A percentile compares a stretch with the other conserved stretches of the same genome.
These are phyloP conservation scores for Prosapia bicincta DNA, from an alignment of 2,888 invertebrate genomes.

Conservation along the genomic window DNA sequence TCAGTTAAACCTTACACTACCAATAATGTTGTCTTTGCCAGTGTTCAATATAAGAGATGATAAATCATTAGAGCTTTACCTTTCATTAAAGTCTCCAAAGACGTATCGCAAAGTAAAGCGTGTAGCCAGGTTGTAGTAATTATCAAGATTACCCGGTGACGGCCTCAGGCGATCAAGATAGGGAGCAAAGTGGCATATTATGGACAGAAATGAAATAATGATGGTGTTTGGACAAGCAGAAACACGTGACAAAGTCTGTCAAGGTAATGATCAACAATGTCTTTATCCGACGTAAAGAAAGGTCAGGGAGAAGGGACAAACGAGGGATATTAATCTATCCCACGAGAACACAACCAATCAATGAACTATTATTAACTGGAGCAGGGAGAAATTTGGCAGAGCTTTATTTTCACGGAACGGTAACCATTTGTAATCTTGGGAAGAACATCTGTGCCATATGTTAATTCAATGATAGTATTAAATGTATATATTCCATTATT, in stretches of 20 bases:
- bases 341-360: not conserved
- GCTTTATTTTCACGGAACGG: not conserved
- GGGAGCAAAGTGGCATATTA: not conserved
- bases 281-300: not conserved
- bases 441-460: too few relatives aligned
- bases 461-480: too few relatives aligned
- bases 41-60: too few relatives aligned
- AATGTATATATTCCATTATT: too few relatives aligned
- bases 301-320: not conserved
- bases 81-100: too few relatives aligned
- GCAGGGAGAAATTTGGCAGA: not conserved
- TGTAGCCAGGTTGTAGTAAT: not conserved
- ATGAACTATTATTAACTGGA: not conserved
- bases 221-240: not conserved
- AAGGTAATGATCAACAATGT: not conserved
- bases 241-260: not conserved
- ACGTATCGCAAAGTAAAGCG: not conserved
- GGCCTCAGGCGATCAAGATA: not conserved
- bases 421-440: too few relatives aligned
- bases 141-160: not conserved
- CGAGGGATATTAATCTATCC: slow-evolving; percentile 2
- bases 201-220: not conserved
- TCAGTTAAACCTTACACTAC: too few relatives aligned
- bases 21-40: too few relatives aligned
- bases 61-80: too few relatives aligned